Conservation (phyloP, 2,113 vertebrate genomes). For the Sinocyclocheilus grahami region DNA sequence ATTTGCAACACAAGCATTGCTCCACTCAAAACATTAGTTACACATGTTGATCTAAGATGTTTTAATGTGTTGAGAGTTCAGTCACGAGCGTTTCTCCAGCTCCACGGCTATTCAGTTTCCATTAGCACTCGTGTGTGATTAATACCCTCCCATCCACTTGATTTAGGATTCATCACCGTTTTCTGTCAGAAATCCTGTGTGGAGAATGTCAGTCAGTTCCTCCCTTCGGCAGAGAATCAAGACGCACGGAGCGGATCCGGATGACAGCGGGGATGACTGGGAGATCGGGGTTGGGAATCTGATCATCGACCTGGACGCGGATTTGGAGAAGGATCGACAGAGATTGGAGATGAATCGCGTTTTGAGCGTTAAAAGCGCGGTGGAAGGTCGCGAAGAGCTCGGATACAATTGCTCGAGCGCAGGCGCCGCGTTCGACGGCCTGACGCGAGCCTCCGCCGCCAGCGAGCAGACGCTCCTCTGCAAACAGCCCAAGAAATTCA, state of each 20-base stretch:
- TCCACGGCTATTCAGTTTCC: background rate
- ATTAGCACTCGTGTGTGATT: slow-evolving; percentile 30
- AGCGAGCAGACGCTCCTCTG: slow-evolving; percentile 80
- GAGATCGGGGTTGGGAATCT: slow-evolving; percentile 98
- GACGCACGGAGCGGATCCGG: slow-evolving; percentile 90
- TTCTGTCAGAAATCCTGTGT: slow-evolving; percentile 56
- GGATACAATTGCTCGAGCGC: slow-evolving; percentile 79
- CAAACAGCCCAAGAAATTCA: slow-evolving; percentile 92
- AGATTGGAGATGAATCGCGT: slow-evolving; percentile 94
- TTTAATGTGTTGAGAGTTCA: background rate
- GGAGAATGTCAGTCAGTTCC: slow-evolving; percentile 59
- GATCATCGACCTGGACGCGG: slow-evolving; percentile 94
- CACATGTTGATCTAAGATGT: slow-evolving; percentile 8
- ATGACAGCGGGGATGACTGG: slow-evolving; percentile 98
- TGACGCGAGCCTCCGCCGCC: slow-evolving; percentile 67
- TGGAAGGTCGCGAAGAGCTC: slow-evolving; percentile 86
- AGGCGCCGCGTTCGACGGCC: slow-evolving; percentile 85
- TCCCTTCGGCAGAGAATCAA: slow-evolving; percentile 45
- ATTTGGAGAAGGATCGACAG: slow-evolving; percentile 93
- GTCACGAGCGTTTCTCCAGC: background rate
- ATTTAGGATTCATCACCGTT: slow-evolving; percentile 55
- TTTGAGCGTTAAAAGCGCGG: slow-evolving; percentile 76
- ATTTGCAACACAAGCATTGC: background rate
- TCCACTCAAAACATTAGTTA: background rate
- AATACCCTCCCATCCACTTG: slow-evolving; percentile 57